Base-by-base conservation (phyloP, 2,113 vertebrate species). In the Hippocampus mohnikei region DNA sequence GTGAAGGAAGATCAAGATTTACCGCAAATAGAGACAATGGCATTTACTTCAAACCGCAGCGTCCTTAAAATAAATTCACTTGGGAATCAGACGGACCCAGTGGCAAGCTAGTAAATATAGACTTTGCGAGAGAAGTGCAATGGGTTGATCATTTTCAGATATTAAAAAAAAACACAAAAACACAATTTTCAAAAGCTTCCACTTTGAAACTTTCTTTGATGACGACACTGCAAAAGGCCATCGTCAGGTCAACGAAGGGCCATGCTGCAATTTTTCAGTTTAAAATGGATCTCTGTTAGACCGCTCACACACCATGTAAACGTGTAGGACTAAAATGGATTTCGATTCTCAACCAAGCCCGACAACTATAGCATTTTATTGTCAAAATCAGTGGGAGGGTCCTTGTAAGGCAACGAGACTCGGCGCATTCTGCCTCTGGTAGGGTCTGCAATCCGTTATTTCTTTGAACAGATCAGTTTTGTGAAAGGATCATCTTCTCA, bases 1-100 rank as follows among this genome's bases (percentile, higher is more conserved):
- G 59, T 63, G 27, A 70, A 74, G 42, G 56, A 67, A 40, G 55
- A 63, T 27, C 9, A 63, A 72, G 66, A 61, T 69, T 75, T 48
- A 68, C 41, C 29, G 42, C 23, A 37, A 67, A 64, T 9, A 72
- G 63, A 59, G 18, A 71, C 55, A 44, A 20, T 6, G 62, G 50
- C 40, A 58, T 5, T 63, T 72, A 74, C 65, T 75, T 68, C 42
- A 40, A 50, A 58, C 12, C 63, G 52, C 12, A 41, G 27, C n/a
- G 52, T n/a, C 29, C 37, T n/a, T 66, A 29, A 55, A 78, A 69
- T 73, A 66, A 52, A 33, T 33, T 33, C 27, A 16, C 16, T 33
- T 33, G 58, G 27, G 58, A 16, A 23, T 64, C 40, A 64, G 40
- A 52, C 2, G 20, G 18, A 6, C 48, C 18, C 48, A 52, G 48